A percentile compares a stretch with the other conserved stretches of the same genome.
These are phyloP conservation scores for Arion vulgaris DNA, from an alignment of 1,140 invertebrate genomes.

Conservation along the genomic window DNA sequence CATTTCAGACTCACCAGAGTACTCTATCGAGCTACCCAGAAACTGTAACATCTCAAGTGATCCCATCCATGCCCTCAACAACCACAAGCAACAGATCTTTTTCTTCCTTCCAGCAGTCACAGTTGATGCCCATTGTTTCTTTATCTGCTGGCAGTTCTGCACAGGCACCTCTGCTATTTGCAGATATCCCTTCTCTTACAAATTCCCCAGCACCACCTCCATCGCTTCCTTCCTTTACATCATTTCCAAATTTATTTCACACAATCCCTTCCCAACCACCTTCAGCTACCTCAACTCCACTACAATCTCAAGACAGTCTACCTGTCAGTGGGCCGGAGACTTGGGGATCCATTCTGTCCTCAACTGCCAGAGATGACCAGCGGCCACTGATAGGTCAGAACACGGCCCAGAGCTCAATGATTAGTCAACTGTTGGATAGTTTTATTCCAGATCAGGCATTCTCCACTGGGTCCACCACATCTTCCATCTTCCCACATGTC, in stretches of 20 bases:
- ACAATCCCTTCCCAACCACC: not conserved
- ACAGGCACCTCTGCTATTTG: not conserved
- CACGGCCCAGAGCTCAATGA: conserved; percentile 13
- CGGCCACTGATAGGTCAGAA: not conserved
- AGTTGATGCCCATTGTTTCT: not conserved
- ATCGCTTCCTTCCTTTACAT: conserved; percentile 33
- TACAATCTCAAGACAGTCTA: conserved; percentile 18
- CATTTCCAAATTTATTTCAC: conserved; percentile 33
- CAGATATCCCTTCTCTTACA: conserved; percentile 1
- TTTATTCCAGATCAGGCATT: conserved; percentile 22
- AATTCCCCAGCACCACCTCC: conserved; percentile 30
- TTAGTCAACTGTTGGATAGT: conserved; percentile 34
- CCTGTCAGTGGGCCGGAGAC: not conserved
- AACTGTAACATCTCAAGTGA: not conserved
- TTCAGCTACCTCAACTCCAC: not conserved
- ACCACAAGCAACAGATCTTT: not conserved
- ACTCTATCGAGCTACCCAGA: not conserved
- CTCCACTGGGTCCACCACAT: not conserved
- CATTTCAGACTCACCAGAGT: not conserved
- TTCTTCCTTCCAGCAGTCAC: not conserved
- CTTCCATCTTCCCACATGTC: not conserved
- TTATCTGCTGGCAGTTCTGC: conserved; percentile 26
- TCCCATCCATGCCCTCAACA: not conserved
- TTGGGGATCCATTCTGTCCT: not conserved
- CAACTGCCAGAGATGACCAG: not conserved